Evolutionary conservation across 2,113 vertebrate genomes (phyloP), one percentile per base, ranked within the genome.

Genomic region (Beaufortia kweichowensis): DNA sequence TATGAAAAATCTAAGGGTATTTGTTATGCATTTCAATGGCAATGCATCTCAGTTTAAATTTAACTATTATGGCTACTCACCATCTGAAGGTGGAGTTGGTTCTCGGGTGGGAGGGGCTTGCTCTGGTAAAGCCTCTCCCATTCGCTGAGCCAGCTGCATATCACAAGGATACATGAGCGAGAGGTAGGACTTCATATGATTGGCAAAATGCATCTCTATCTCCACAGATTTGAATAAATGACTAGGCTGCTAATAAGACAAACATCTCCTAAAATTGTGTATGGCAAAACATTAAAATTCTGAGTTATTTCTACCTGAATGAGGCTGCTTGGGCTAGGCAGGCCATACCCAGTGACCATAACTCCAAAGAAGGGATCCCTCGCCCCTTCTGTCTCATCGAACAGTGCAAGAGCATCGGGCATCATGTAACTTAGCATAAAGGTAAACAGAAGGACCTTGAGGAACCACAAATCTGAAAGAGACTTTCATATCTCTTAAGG

Each of bases 361-460:
- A 76, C 23, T 39, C 91, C 91, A 69, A 92, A 93, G 8, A 91
- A 79, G 2, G 91, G 90, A 64, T 91, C 89, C 4, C 23, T 79
- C 17, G 86, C 86, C 57, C 87, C 78, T 17, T 90, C 89, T 2
- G 84, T 17, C 59, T 90, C 87, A 29, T 87, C 82, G 83, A 88
- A 60, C 3, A 84, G 50, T 43, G 74, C 11, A 67, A 90, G 81
- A 24, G 48, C 64, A 28, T 91, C 88, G 3, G 85, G 84, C 17
- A 86, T 11, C 12, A 79, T 72, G 57, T 79, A 21, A n/a, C 66
- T 1, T 10, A 35, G 68, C 80, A 91, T 92, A 35, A 11, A 83
- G 6, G 63, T 56, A 78, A 41, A 3, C 3, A 19, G 0, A 21
- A 70, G 48, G 46, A 65, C 6, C 6, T 10, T 39, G 63, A 66